A percentile compares a stretch with the other conserved stretches of the same genome.
Evolutionary conservation across 2,113 vertebrate species (phyloP).

Genomic region (cat (Felis catus)): DNA sequence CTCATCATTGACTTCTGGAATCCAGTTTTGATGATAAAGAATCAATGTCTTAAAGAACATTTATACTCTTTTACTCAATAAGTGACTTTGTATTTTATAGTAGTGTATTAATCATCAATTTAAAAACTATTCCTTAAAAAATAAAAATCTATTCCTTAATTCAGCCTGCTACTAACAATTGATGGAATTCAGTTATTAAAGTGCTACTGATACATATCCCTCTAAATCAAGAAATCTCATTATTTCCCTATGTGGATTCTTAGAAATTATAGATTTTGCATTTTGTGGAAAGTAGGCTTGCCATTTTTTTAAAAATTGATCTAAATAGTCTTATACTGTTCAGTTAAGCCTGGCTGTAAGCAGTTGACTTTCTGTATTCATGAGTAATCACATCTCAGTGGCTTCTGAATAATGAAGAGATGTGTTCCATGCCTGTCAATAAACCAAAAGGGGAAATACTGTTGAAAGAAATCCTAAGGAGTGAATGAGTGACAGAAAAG

Average conservation of each 20-base stretch:
- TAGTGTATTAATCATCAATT: background rate
- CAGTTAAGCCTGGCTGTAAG: background rate
- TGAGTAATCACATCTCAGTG: background rate
- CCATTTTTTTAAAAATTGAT: background rate
- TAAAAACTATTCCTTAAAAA: background rate
- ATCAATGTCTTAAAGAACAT: background rate
- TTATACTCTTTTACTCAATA: background rate
- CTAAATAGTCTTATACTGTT: background rate
- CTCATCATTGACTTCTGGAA: background rate
- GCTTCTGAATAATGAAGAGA: background rate
- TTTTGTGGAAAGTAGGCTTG: background rate
- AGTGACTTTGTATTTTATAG: background rate
- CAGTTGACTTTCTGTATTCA: background rate
- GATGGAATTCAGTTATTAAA: background rate
- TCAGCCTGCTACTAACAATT: background rate
- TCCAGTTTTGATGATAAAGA: background rate
- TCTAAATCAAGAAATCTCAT: background rate
- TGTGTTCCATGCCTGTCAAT: background rate
- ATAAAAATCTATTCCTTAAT: background rate
- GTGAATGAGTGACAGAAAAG: background rate
- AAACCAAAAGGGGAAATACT: background rate
- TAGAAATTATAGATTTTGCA: background rate
- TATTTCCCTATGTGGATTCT: background rate
- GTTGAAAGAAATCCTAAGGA: background rate
- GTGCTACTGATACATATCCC: background rate